Evolutionary conservation across 2,113 vertebrate species (phyloP).

Genomic region (Eulacestoma nigropectus): DNA sequence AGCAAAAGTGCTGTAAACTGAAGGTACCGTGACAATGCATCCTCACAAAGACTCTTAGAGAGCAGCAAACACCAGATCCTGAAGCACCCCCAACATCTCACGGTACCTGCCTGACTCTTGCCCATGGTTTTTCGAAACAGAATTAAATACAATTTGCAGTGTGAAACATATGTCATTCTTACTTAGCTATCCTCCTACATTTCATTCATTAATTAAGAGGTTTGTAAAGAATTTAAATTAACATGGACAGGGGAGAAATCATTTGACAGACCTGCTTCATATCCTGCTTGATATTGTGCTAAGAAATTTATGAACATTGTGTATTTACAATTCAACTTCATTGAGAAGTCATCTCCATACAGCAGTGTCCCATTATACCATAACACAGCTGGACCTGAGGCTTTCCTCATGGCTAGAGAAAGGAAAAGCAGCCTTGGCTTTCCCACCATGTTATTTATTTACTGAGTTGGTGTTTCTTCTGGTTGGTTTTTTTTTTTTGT

Average conservation of each 20-base stretch:
- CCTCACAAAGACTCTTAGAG: not conserved
- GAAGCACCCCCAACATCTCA: not conserved
- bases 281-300: conserved; percentile 46
- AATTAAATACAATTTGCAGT: conserved; percentile 25
- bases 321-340: conserved; percentile 23
- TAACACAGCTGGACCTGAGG: not conserved
- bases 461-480: not conserved
- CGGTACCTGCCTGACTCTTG: not conserved
- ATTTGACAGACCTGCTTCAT: conserved; percentile 46
- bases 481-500: no score
- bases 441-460: conserved; percentile 22
- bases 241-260: conserved; percentile 30
- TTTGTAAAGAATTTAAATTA: conserved; percentile 60
- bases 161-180: conserved; percentile 21
- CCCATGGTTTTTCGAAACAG: conserved; percentile 2
- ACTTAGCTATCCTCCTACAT: conserved; percentile 44
- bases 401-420: not conserved
- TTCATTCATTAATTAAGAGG: conserved; percentile 64
- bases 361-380: not conserved
- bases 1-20: not conserved
- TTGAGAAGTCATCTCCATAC: not conserved
- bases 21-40: not conserved
- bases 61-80: not conserved
- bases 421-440: not conserved
- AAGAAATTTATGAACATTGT: conserved; percentile 49